Evolutionary conservation across 2,797 vertebrate genomes (phyloP).

Genomic region (Galago senegalensis): DNA sequence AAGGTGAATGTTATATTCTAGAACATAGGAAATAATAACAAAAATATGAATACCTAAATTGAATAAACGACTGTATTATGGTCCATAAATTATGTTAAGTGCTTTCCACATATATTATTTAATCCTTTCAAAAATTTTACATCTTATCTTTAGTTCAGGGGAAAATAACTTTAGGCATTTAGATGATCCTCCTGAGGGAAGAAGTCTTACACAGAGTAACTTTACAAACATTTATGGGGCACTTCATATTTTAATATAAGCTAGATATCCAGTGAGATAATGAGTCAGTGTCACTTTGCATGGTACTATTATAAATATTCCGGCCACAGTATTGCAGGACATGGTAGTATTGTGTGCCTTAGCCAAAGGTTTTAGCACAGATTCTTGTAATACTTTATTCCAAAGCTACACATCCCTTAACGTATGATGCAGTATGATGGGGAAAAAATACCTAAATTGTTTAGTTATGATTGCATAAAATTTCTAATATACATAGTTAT

Average conservation of each 20-base stretch:
- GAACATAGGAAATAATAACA: background rate
- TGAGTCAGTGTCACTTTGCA: background rate
- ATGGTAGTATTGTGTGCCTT: background rate
- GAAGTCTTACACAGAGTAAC: background rate
- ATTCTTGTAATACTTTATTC: background rate
- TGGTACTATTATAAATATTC: background rate
- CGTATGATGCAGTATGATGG: background rate
- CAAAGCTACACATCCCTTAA: background rate
- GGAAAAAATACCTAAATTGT: background rate
- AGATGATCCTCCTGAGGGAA: background rate
- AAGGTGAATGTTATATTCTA: background rate
- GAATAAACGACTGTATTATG: background rate
- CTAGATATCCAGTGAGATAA: background rate
- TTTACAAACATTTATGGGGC: background rate
- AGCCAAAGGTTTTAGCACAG: background rate
- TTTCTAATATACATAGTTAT: background rate
- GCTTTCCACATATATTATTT: background rate
- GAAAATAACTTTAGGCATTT: slow-evolving; percentile 19
- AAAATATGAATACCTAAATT: background rate
- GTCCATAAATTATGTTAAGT: background rate
- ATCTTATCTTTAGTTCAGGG: background rate
- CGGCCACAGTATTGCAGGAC: background rate
- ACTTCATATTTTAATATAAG: background rate
- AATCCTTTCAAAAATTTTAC: background rate
- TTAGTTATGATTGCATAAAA: background rate